Percentiles rank a stretch among this genome's conserved stretches.
phyloP scores from a whole-genome alignment of 2,113 vertebrate species.

The Cepphus grylle region DNA sequence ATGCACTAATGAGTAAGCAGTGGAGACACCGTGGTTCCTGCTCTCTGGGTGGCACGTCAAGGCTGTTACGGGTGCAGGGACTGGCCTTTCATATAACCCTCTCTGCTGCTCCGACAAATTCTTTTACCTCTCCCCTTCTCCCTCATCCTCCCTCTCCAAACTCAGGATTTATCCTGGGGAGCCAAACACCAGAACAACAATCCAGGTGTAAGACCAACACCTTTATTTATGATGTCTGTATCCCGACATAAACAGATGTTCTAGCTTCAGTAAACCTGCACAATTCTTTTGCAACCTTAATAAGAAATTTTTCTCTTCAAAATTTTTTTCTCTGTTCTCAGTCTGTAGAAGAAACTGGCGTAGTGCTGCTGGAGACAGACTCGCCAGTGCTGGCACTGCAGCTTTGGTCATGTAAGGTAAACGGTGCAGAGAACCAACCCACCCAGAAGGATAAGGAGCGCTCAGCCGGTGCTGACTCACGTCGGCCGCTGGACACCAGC shows the following conservation, averaged over 20 bases:
- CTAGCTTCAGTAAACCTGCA: not conserved
- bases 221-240: rapidly evolving
- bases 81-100: not conserved
- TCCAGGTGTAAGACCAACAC: not conserved
- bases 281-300: not conserved
- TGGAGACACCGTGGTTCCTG: not conserved
- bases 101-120: rapidly evolving
- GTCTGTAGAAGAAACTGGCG: not conserved
- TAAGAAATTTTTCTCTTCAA: not conserved
- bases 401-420: conserved; percentile 30
- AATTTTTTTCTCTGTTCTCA: not conserved
- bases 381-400: not conserved
- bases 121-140: not conserved
- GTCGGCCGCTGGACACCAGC: not conserved
- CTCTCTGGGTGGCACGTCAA: not conserved
- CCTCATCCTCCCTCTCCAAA: not conserved
- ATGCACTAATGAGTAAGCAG: rapidly evolving
- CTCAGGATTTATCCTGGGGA: not conserved
- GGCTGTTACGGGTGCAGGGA: rapidly evolving
- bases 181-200: not conserved
- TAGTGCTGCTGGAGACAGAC: not conserved
- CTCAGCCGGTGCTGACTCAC: conserved; percentile 15
- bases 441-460: not conserved
- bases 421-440: conserved; percentile 25
- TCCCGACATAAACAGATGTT: not conserved